Base-by-base conservation (phyloP, 2,113 vertebrate species). In the Mola mola region DNA sequence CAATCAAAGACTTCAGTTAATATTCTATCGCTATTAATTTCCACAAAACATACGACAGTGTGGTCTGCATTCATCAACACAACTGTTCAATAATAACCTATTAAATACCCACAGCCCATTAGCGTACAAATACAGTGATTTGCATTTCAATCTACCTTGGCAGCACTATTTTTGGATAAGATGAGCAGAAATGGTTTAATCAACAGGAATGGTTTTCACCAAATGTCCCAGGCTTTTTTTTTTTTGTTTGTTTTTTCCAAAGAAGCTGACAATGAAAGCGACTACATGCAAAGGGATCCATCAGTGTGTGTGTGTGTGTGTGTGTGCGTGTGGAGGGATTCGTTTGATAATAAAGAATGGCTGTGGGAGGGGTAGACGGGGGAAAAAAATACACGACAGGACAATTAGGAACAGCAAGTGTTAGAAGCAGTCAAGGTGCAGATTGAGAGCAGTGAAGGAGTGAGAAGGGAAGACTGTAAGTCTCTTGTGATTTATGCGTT, bases 401-500 rank as follows among this genome's bases (percentile, higher is more conserved):
- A 78, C 84, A 77, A 80, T 87, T 82, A 85, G 74, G 61, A 81
- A 60, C 69, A 58, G 71, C 38, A 16, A 86, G 79, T 26, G 75
- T 80, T 75, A 60, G 74, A 79, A 49, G 75, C 42, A 63, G 82
- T 79, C 65, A 47, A 77, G 66, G 70, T 71, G 57, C 70, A 57
- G 78, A 82, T 62, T 62, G 61, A 75, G 75, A 76, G 75, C 8
- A 12, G 53, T 57, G 21, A 71, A 41, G 48, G 48, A 74, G 75
- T 53, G 66, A 50, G 50, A 51, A 72, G 53, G 69, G 56, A 51
- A 50, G 61, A 61, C 41, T 41, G 41, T 21, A 60, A 68, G 72
- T 69, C 59, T 79, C 74, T 63, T 42, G 69, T 88, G 89, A 91
- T 89, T 89, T 86, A 90, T 88, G 81, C 56, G 49, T 76, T 86